phyloP scores from a whole-genome alignment of 2,113 vertebrate species.

The Empidonax alnorum region DNA sequence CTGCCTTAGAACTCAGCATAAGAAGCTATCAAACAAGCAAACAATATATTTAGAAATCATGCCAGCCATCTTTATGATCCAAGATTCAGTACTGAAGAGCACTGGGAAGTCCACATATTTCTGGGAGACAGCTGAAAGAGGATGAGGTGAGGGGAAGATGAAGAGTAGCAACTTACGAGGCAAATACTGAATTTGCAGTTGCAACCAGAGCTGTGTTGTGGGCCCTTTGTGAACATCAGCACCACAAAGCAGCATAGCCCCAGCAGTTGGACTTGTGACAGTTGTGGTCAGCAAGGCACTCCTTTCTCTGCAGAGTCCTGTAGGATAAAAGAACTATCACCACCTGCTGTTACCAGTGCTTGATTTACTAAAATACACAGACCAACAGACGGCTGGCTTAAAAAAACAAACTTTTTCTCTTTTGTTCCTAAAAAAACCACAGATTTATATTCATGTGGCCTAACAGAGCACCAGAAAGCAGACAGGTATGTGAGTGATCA shows the following conservation, averaged over 20 bases:
- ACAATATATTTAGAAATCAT: neutral
- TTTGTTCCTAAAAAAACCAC: neutral
- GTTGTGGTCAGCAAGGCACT: neutral
- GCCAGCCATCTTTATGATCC: neutral
- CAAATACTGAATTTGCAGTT: neutral
- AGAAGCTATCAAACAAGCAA: neutral
- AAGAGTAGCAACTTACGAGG: neutral
- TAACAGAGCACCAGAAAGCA: neutral
- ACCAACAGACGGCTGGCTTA: neutral
- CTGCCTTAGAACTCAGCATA: neutral
- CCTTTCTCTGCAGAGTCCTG: neutral
- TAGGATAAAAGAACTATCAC: neutral
- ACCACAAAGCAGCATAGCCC: neutral
- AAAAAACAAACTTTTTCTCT: neutral
- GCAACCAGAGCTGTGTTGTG: neutral
- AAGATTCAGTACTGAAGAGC: neutral
- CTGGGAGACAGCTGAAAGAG: neutral
- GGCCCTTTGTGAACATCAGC: neutral
- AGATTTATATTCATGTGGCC: neutral
- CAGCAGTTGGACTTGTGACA: neutral
- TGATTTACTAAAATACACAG: neutral
- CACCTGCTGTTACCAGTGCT: neutral
- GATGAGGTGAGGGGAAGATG: neutral
- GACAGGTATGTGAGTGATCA: neutral
- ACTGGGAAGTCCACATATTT: fast-evolving